Base-by-base conservation (phyloP, 2,113 vertebrate genomes). In the Sialia sialis region DNA sequence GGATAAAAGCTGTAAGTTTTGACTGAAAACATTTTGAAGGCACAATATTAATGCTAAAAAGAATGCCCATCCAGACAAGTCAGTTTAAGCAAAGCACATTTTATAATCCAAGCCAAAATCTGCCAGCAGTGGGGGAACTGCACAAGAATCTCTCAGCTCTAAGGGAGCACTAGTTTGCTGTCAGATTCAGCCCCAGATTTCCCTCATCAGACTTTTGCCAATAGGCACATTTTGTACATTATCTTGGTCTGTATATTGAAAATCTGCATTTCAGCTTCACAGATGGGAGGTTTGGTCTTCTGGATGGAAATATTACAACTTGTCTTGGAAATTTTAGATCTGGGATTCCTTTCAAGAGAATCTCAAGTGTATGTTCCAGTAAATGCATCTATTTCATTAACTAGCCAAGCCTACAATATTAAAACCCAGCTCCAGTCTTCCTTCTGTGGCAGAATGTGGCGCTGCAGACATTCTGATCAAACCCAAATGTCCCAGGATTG, bases 331-430 rank as follows among this genome's bases (percentile, higher is more conserved):
- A 77, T 73, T 56, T 77, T 64, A 76, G 15, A 58, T 80, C 63
- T 90, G 59, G 87, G 86, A 89, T 90, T 43, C 13, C 46, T 95
- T 95, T 94, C 83, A 87, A 81, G 78, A 84, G 44, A 90, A 49
- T 80, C 82, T 94, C 63, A 73, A 82, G 41, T 49, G 41, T 49
- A 41, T 39, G 23, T 85, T 86, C 66, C 60, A 87, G 43, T 14
- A 94, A 91, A 89, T 49, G 41, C 64, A 91, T 58, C 27, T 19
- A 80, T 83, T 93, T 56, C 17, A 85, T 90, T 82, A 90, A 60
- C 26, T 46, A 85, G 63, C 38, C 58, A 83, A 64, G 29, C 17
- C 58, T 79, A 58, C 49, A 49, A 16, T 58, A 79, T 56, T 66
- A 87, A 85, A 93, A 76, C 23, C 68, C 56, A 89, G 39, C 17